Conservation (phyloP, 2,797 vertebrate genomes). For the Hafferia zeledoni region DNA sequence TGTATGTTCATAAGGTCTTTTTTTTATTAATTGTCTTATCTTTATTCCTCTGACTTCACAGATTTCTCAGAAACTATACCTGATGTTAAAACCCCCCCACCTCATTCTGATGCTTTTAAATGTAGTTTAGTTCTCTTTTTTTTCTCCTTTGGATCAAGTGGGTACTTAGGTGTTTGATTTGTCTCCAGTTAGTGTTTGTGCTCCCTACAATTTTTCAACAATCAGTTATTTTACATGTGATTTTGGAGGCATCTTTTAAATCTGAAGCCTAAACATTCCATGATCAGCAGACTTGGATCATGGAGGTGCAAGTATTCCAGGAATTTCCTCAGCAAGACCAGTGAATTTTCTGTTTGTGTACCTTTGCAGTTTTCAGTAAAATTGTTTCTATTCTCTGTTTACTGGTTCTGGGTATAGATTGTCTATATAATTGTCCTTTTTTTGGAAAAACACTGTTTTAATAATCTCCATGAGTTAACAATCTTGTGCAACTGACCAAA, state of each 20-base stretch:
- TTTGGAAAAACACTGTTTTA: not conserved
- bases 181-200: not conserved
- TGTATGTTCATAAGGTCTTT: not conserved
- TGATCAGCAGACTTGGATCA: not conserved
- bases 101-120: not conserved
- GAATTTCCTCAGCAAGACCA: conserved; percentile 26
- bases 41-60: not conserved
- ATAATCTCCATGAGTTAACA: not conserved
- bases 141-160: not conserved
- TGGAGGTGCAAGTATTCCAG: conserved; percentile 35
- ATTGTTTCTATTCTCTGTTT: not conserved
- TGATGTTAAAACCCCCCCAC: rapidly evolving
- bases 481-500: not conserved
- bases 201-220: not conserved
- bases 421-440: not conserved
- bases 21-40: not conserved
- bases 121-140: not conserved
- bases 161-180: not conserved
- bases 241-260: not conserved
- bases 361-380: not conserved
- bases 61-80: not conserved
- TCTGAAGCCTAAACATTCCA: not conserved
- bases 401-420: not conserved
- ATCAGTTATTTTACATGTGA: not conserved
- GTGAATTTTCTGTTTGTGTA: conserved; percentile 3